Evolutionary conservation across 2,888 invertebrate genomes (phyloP).

Genomic region (Luperina nickerlii): DNA sequence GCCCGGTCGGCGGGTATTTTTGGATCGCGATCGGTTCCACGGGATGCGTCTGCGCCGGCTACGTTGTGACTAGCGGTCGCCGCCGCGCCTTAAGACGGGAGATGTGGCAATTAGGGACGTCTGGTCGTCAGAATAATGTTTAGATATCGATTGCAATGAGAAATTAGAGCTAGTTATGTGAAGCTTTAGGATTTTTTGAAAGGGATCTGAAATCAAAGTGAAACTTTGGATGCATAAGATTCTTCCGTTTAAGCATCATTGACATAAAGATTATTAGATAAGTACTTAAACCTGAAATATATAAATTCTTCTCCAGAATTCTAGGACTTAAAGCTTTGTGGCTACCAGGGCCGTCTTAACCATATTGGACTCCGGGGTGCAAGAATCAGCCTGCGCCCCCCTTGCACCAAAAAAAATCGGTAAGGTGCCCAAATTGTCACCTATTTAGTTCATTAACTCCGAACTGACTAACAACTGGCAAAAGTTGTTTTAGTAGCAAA

Average conservation of each 20-base stretch:
- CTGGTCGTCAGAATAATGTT: conserved; percentile 14
- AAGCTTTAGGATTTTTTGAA: neutral
- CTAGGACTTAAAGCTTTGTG: neutral
- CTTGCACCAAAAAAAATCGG: too few relatives aligned
- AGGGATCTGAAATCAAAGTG: neutral
- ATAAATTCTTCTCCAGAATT: neutral
- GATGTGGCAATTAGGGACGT: conserved; percentile 80
- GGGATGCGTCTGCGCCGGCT: conserved; percentile 87
- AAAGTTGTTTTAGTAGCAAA: too few relatives aligned
- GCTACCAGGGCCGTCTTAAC: too few relatives aligned
- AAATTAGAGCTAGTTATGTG: conserved; percentile 4
- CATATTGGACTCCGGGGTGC: too few relatives aligned
- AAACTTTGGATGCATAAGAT: neutral
- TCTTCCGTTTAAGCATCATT: neutral
- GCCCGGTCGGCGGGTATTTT: conserved; percentile 82
- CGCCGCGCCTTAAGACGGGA: conserved; percentile 88
- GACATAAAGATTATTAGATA: neutral
- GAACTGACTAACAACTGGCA: too few relatives aligned
- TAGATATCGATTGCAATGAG: conserved; percentile 48
- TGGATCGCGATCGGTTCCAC: conserved; percentile 77
- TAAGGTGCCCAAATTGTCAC: too few relatives aligned
- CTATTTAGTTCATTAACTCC: too few relatives aligned
- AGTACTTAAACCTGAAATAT: neutral
- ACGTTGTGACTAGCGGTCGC: conserved; percentile 79
- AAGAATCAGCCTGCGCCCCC: too few relatives aligned